Evolutionary conservation across 1,140 invertebrate genomes (phyloP), one percentile per base, ranked within the genome.

Genomic region (Bombus breviceps): DNA sequence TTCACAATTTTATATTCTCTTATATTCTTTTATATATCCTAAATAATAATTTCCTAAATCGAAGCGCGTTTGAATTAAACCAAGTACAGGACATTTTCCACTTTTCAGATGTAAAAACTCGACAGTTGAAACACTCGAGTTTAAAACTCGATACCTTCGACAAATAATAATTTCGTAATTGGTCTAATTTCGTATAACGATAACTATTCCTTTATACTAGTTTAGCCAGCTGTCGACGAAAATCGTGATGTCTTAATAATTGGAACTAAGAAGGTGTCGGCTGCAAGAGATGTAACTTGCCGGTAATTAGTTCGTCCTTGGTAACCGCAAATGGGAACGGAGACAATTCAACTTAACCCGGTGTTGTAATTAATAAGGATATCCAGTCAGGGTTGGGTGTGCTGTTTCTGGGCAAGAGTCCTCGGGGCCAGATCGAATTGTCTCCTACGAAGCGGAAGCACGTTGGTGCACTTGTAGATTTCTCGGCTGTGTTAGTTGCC

Each of bases 311-410:
- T 41, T 72, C 15, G 28, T 79, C 28, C 81, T 80, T 77, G 85
- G 43, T 82, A 84, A 81, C 74, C 74, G 75, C 81, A n/a, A 57
- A 86, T 64, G 81, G 78, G 81, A 76, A 78, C 75, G 81, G 77
- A 84, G 88, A 90, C 85, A 85, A 85, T 87, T 87, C 64, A 77
- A 72, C 88, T 87, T 77, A 87, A 79, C 62, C 69, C 41, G 66
- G 53, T n/a, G 53, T 62, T 84, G 85, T 90, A 90, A 90, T 89
- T 90, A 89, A 89, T 89, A 90, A 77, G 57, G 78, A 89, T 89
- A 87, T 73, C 73, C 41, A 81, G 81, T 47, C 32, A 62, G 62
- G 43, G 34, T 64, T 81, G 37, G 66, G 59, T 34, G 18, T 28
- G 15, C 64, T 43, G 75, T 77, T 62, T 10, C 39, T 28, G 47